Base-by-base conservation (phyloP, 2,113 vertebrate genomes). In the Camelus bactrianus region DNA sequence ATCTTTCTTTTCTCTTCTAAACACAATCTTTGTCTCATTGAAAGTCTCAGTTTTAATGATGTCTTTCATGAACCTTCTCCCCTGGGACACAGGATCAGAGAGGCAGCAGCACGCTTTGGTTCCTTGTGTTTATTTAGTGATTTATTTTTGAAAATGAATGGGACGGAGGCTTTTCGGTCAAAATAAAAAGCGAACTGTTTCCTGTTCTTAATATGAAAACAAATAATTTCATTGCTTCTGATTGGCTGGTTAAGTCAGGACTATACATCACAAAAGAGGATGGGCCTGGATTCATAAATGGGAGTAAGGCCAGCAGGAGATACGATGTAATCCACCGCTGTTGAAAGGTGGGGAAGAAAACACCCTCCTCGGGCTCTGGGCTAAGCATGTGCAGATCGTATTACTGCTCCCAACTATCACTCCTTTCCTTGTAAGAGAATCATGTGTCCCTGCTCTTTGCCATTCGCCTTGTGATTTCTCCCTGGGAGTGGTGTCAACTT, bases 141-240 rank as follows among this genome's bases (percentile, higher is more conserved):
- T 46, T 93, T 94, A 54, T 90, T 97, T 96, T 89, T 95, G 91
- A 89, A 95, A 87, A 87, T 91, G 83, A 94, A 67, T 73, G 87
- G 76, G 64, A 90, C 30, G 50, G 9, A 89, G 72, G 95, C 48
- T 76, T 96, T 42, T 38, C 5, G 28, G 65, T 42, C 52, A 67
- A 92, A 94, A 79, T 93, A 69, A 60, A 85, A 90, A 95, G n/a
- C 14, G 8, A 69, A 94, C 50, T 26, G 85, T 80, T 76, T 94
- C 52, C 50, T 93, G 19, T 48, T 75, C 85, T 93, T 69, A 88
- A 52, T 54, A 60, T 62, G 54, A 88, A 32, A 91, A 52, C n/a
- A 87, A 86, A 86, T 82, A 76, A 65, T 91, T 80, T 30, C 69
- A 17, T 13, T 87, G 32, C 70, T 80, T 94, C 91, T 89, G 65